These are phyloP conservation scores for Aspidiotus rigidus DNA, from an alignment of 2,888 invertebrate species.

Conservation along the genomic window DNA sequence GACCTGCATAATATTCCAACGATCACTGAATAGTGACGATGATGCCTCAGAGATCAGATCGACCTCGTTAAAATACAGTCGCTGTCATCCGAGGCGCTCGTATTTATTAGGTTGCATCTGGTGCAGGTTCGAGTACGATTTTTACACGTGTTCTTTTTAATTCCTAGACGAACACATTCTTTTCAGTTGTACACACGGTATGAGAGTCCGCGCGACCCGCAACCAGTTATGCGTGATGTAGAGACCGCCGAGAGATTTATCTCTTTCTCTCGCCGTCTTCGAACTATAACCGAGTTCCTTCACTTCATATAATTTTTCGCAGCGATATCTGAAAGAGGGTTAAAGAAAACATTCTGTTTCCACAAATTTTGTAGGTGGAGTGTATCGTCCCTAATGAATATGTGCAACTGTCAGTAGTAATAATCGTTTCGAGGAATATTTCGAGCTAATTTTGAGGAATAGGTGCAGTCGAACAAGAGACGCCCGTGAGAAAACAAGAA, in stretches of 20 bases:
- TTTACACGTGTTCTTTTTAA: slow-evolving; percentile 20
- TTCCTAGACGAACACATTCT: slow-evolving; percentile 16
- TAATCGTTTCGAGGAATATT: no score
- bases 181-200: not conserved
- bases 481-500: no score
- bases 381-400: not conserved
- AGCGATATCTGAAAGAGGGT: no score
- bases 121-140: slow-evolving; percentile 5
- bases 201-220: not conserved
- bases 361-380: not conserved
- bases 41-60: no score
- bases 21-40: no score
- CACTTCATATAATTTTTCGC: no score
- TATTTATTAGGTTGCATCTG: slow-evolving; percentile 23
- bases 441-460: no score
- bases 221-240: slow-evolving; percentile 3
- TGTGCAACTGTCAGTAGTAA: not conserved
- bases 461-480: no score
- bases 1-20: no score
- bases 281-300: no score
- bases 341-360: no score
- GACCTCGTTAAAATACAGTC: slow-evolving; percentile 17
- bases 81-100: slow-evolving; percentile 8
- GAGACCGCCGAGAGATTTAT: not conserved
- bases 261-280: not conserved